Base-by-base conservation (phyloP, 2,888 invertebrate species). In the Nemotelus pantherinus region DNA sequence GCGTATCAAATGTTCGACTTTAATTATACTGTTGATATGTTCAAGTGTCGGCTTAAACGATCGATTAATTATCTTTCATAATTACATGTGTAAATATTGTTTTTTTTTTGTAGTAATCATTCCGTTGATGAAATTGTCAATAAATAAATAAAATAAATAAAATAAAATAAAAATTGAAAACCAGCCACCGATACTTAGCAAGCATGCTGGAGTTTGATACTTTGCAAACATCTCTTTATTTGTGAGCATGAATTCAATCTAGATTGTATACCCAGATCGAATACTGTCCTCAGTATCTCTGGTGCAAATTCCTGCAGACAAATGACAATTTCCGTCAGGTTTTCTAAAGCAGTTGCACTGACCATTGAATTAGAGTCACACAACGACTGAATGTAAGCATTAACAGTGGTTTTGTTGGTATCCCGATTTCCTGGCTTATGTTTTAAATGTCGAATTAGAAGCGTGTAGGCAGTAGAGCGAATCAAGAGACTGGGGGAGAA, bases 231-330 rank as follows among this genome's bases (percentile, higher is more conserved):
- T 84, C 94, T 94, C 77, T 92, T 91, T 80, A 97, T 92, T 85
- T 93, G 92, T 25, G 90, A 87, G 79, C 92, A 91, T 0, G 94
- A 94, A 82, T 94, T 94, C 77, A 94, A 89, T 78, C 94, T 92
- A 4, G 94, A 93, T 81, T 90, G 91, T 79, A 95, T 90, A 2
- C 96, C 96, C 64, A 96, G 89, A 81, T 92, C 91, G 87, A 97
- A 97, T 1, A 95, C 94, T 79, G 92, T 92, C 83, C 92, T 90
- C 82, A 97, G 89, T 72, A 98, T 89, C 75, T 92, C 90, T 77
- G 92, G 89, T 0, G 95, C 95, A 86, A 94, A 92, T 86, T 97
- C 97, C 88, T 95, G 95, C 88, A 94, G 90, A 80, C 95, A 92
- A 9, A 95, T 89, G 75, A 94, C 90, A 80, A 97, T 91, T 83